A percentile compares a stretch with the other conserved stretches of the same genome.
Evolutionary conservation across 1,140 invertebrate species (phyloP).

Genomic region (Drosophila yakuba): DNA sequence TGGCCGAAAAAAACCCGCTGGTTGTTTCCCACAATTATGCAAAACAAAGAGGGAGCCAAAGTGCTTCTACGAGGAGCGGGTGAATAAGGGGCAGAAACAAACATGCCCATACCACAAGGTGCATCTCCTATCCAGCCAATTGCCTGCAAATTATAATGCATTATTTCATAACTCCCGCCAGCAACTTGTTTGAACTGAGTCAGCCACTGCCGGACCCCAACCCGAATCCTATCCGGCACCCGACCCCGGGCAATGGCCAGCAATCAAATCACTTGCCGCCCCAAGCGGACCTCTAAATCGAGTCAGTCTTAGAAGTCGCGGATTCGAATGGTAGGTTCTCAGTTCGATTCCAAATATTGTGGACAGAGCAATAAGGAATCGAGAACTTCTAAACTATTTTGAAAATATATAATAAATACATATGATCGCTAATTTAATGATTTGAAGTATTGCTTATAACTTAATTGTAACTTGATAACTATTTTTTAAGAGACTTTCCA

Average conservation of each 20-base stretch:
- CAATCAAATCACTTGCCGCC: conserved; percentile 80
- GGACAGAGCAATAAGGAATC: not conserved
- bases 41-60: conserved; percentile 63
- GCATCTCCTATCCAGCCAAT: conserved; percentile 72
- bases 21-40: conserved; percentile 83
- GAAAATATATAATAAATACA: too few relatives aligned
- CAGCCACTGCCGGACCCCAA: conserved; percentile 28
- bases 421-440: too few relatives aligned
- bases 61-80: conserved; percentile 18
- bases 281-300: conserved; percentile 54
- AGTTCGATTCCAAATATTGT: not conserved
- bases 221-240: conserved; percentile 33
- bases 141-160: conserved; percentile 80
- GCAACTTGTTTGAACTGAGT: conserved; percentile 81
- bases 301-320: conserved; percentile 6
- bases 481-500: too few relatives aligned
- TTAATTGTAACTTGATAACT: too few relatives aligned
- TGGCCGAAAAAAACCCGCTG: conserved; percentile 58
- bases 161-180: conserved; percentile 81
- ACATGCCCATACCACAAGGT: conserved; percentile 74
- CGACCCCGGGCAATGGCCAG: conserved; percentile 49
- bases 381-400: too few relatives aligned
- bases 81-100: conserved; percentile 55
- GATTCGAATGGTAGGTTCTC: conserved; percentile 28
- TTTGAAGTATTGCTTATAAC: too few relatives aligned